Base-by-base conservation (phyloP, 2,888 invertebrate genomes). In the Drosophila meridiana region DNA sequence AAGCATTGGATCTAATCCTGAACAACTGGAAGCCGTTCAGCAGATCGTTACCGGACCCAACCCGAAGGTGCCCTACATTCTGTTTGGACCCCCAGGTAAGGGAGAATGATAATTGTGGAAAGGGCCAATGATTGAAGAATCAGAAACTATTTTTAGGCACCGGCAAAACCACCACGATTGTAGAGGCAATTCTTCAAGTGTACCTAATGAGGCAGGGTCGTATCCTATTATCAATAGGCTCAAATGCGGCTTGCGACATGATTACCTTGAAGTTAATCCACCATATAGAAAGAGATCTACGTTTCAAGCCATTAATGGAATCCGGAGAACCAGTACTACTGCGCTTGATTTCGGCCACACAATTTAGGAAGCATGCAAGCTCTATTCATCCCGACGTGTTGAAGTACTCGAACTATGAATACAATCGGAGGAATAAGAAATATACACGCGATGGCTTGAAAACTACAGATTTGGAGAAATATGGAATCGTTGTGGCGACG, bases 1-100 rank as follows among this genome's bases (percentile, higher is more conserved):
- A 6, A 42, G 52, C 2, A 93, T 96, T 42, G 92, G 91, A 53
- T 76, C 79, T 0, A 96, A 96, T 92, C 73, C 88, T 0, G 94
- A 95, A 80, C 97, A 97, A 87, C 93, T 93, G 76, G 93, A 93
- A 62, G 96, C 96, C 0, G 96, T 98, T 1, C 91, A 93, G 58
- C 95, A 96, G 83, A 96, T 97, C 64, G 87, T 96, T 6, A 93
- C 94, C 26, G 95, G 95, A 11, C 94, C 95, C 1, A 94, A 95
- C 1, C 94, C 94, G 14, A 94, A 94, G 2, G 94, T 94, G 2
- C 98, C 98, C 0, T 98, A 97, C 89, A 95, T 98, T 40, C 94
- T 98, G 60, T 98, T 96, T 93, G 98, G 98, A 14, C 98, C 98
- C 42, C 98, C 98, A 55, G 98, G 97, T 73, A 96, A 69, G 80